These are phyloP conservation scores for Amblyjoppa proteus DNA, from an alignment of 2,888 invertebrate genomes.

Conservation along the genomic window DNA sequence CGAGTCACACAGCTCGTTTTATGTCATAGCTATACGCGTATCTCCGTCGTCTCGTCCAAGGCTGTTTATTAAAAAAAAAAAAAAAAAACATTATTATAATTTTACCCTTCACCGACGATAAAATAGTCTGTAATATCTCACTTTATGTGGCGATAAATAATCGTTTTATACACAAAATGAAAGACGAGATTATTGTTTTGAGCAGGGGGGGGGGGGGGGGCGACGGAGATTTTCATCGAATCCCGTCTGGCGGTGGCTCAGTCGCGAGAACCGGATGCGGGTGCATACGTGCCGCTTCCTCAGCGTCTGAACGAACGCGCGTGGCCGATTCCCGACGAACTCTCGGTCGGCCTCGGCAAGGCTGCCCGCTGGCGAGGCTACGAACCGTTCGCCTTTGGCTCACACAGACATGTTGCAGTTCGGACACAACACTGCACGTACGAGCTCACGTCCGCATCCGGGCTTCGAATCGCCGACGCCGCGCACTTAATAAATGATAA, in stretches of 20 bases:
- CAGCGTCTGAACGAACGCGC: conserved; percentile 53
- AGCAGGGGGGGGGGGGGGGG: background rate
- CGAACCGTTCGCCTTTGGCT: conserved; percentile 20
- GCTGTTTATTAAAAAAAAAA: conserved; percentile 54
- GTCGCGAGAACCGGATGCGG: conserved; percentile 76
- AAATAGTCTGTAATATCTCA: conserved; percentile 18
- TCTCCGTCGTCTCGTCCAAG: conserved; percentile 56
- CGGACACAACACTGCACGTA: conserved; percentile 49
- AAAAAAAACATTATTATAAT: conserved; percentile 32
- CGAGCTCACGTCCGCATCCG: conserved; percentile 67
- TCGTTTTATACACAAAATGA: conserved; percentile 20
- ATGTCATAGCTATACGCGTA: conserved; percentile 21
- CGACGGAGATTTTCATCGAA: conserved; percentile 64
- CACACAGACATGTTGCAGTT: conserved; percentile 29
- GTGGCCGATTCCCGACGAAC: background rate
- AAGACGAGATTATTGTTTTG: conserved; percentile 8
- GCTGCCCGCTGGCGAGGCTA: conserved; percentile 63
- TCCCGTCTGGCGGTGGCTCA: conserved; percentile 48
- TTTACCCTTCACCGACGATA: conserved; percentile 65
- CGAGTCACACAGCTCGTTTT: conserved; percentile 19
- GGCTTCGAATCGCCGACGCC: conserved; percentile 58
- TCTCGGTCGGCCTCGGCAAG: conserved; percentile 72
- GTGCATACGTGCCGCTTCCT: conserved; percentile 70
- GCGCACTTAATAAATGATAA: conserved; percentile 73
- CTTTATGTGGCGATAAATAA: conserved; percentile 34